phyloP scores from a whole-genome alignment of 2,888 invertebrate species.

The Pyralis farinalis region DNA sequence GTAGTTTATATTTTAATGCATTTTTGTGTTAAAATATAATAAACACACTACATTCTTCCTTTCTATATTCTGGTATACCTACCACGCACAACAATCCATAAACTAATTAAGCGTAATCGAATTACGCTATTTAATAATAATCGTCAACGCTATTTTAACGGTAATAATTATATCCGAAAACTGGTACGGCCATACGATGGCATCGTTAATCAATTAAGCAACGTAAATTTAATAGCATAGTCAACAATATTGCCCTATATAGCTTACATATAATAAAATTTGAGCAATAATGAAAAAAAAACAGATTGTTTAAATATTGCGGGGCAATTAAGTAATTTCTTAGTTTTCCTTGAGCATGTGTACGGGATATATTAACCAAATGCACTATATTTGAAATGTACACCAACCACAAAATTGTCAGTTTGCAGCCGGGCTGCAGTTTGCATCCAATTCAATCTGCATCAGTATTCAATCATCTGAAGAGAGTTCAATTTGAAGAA shows the following conservation, averaged over 20 bases:
- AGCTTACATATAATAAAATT: slow-evolving; percentile 24
- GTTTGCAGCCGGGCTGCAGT: no score
- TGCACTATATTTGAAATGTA: no score
- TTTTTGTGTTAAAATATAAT: no score
- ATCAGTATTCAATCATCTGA: no score
- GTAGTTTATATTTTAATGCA: no score
- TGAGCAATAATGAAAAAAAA: slow-evolving; percentile 22
- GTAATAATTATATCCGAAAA: slow-evolving; percentile 11
- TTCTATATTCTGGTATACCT: no score
- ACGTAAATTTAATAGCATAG: slow-evolving; percentile 35
- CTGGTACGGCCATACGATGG: slow-evolving; percentile 21
- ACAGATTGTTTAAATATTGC: not conserved
- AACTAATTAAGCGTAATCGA: not conserved
- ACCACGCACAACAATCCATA: not conserved
- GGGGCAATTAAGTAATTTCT: not conserved
- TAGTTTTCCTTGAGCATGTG: not conserved
- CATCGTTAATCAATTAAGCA: slow-evolving; percentile 43
- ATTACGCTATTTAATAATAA: slow-evolving; percentile 5
- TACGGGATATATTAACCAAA: no score
- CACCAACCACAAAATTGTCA: no score
- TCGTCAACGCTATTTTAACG: slow-evolving; percentile 5
- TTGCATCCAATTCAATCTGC: no score
- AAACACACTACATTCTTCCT: no score
- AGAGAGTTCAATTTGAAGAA: no score
- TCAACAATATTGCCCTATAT: slow-evolving; percentile 16